Percentiles rank a stretch among this genome's conserved stretches.
Evolutionary conservation across 1,140 invertebrate genomes (phyloP).

Genomic region (Danaus plexippus): DNA sequence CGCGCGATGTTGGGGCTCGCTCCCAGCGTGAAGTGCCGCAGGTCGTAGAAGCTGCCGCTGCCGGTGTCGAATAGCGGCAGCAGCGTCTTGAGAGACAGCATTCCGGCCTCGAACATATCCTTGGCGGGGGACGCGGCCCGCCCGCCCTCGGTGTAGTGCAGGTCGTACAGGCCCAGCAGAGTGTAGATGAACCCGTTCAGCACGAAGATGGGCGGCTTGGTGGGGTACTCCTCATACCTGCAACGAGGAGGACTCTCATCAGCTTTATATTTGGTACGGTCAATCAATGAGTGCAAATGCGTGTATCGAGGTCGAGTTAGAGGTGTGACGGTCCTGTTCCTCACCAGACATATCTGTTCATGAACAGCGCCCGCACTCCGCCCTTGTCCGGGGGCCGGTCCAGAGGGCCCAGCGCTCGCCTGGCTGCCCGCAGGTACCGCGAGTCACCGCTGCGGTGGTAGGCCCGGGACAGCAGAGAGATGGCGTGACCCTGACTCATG

Average conservation of each 20-base stretch:
- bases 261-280: background rate
- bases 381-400: slow-evolving; percentile 78
- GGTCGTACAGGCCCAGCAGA: slow-evolving; percentile 95
- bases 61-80: slow-evolving; percentile 96
- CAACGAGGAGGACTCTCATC: slow-evolving; percentile 7
- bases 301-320: background rate
- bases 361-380: slow-evolving; percentile 89
- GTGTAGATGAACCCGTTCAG: slow-evolving; percentile 99
- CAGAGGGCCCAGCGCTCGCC: slow-evolving; percentile 86
- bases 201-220: slow-evolving; percentile 93
- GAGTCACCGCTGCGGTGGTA: slow-evolving; percentile 85
- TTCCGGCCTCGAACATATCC: slow-evolving; percentile 87
- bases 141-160: slow-evolving; percentile 78
- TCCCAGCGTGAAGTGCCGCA: slow-evolving; percentile 91
- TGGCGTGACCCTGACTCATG: slow-evolving; percentile 98
- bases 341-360: slow-evolving; percentile 84
- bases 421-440: slow-evolving; percentile 86
- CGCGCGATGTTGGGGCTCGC: slow-evolving; percentile 91
- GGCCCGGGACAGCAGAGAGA: slow-evolving; percentile 92
- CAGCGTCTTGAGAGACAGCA: slow-evolving; percentile 90
- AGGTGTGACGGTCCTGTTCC: background rate
- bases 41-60: slow-evolving; percentile 96
- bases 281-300: background rate
- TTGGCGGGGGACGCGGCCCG: slow-evolving; percentile 78
- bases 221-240: slow-evolving; percentile 99